These are phyloP conservation scores for Allygus modestus DNA, from an alignment of 2,888 invertebrate genomes.

Conservation along the genomic window DNA sequence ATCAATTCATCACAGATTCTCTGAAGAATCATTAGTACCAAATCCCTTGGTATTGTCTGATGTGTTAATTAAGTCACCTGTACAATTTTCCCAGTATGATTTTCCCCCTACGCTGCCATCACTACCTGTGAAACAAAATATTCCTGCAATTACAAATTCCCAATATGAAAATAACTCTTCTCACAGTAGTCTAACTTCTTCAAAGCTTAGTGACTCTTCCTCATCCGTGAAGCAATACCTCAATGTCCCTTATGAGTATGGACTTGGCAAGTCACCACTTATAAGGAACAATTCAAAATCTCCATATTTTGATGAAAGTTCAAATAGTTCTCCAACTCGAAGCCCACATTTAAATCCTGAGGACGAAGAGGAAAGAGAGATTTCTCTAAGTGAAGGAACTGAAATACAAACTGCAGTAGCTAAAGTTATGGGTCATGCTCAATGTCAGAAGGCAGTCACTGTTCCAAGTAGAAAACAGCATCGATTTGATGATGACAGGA, in stretches of 20 bases:
- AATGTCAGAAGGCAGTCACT: slow-evolving; percentile 84
- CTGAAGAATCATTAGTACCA: slow-evolving; percentile 44
- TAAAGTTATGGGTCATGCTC: slow-evolving; percentile 77
- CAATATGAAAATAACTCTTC: slow-evolving; percentile 32
- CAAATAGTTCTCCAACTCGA: slow-evolving; percentile 38
- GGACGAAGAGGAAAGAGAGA: slow-evolving; percentile 59
- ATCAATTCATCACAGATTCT: slow-evolving; percentile 16
- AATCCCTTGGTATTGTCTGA: slow-evolving; percentile 46
- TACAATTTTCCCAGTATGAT: not conserved
- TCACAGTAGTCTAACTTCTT: slow-evolving; percentile 36
- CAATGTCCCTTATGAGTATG: slow-evolving; percentile 11
- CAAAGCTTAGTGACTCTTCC: slow-evolving; percentile 46
- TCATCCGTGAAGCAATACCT: slow-evolving; percentile 39
- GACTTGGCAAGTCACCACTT: not conserved
- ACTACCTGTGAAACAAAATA: not conserved
- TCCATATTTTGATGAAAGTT: slow-evolving; percentile 58
- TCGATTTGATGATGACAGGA: slow-evolving; percentile 72
- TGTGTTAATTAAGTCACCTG: not conserved
- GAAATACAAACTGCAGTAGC: slow-evolving; percentile 68
- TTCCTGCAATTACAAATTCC: slow-evolving; percentile 24
- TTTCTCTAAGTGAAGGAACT: slow-evolving; percentile 57
- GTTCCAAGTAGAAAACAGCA: slow-evolving; percentile 79
- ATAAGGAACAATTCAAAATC: slow-evolving; percentile 14
- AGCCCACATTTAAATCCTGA: slow-evolving; percentile 47
- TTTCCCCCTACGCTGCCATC: not conserved